These are phyloP conservation scores for Ferdinandea cuprea DNA, from an alignment of 2,888 invertebrate species.

Conservation along the genomic window DNA sequence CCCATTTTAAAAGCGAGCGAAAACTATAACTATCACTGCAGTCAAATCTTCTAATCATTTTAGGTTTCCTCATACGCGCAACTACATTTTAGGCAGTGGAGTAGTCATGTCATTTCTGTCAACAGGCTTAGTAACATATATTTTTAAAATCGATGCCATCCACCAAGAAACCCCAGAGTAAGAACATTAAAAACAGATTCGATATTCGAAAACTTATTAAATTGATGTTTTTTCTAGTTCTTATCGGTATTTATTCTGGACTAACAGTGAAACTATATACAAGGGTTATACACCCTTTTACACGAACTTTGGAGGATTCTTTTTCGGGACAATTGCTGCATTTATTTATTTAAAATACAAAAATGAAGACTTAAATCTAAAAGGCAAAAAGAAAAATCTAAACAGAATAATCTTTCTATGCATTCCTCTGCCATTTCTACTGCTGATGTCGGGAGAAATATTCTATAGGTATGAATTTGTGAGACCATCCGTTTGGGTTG, in stretches of 20 bases:
- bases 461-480: constrained; percentile 79
- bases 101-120: constrained; percentile 68
- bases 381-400: constrained; percentile 74
- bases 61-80: constrained; percentile 76
- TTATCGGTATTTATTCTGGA: constrained; percentile 80
- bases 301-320: constrained; percentile 80
- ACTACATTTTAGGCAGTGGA: constrained; percentile 68
- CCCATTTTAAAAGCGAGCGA: too few species aligned
- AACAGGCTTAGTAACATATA: constrained; percentile 77
- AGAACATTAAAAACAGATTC: too few species aligned
- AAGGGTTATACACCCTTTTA: constrained; percentile 79
- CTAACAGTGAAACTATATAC: constrained; percentile 77
- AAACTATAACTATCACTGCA: too few species aligned
- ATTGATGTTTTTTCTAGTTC: constrained; percentile 26
- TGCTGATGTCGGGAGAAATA: constrained; percentile 77
- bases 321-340: constrained; percentile 78
- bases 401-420: constrained; percentile 76
- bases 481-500: constrained; percentile 81
- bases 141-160: constrained; percentile 77
- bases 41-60: too few species aligned
- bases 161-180: constrained; percentile 80
- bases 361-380: constrained; percentile 44
- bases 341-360: constrained; percentile 76
- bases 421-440: constrained; percentile 64
- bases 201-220: too few species aligned